These are phyloP conservation scores for Ochotona curzoniae DNA, from an alignment of 2,113 vertebrate genomes.

Conservation along the genomic window DNA sequence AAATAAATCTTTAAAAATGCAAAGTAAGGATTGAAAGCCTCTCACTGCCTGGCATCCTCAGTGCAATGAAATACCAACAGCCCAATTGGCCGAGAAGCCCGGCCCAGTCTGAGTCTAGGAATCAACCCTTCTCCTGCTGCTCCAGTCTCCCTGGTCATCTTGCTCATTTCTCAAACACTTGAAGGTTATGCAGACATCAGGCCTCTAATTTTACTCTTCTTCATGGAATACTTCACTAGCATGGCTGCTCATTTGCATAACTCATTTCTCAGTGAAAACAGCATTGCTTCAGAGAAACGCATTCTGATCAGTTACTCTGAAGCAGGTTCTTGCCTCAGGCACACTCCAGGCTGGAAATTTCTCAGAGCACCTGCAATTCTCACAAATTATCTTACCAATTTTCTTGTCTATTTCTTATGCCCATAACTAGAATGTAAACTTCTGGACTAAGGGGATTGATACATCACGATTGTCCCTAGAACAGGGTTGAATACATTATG, in stretches of 20 bases:
- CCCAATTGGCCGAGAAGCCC: neutral
- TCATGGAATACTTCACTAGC: neutral
- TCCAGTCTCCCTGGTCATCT: neutral
- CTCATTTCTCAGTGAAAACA: neutral
- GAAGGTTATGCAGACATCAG: accelerated
- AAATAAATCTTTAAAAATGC: too few species aligned
- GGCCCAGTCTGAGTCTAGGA: neutral
- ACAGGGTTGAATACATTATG: neutral
- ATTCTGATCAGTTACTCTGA: neutral
- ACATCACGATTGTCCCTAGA: neutral
- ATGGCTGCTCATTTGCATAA: neutral
- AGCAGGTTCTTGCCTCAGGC: neutral
- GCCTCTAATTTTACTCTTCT: neutral
- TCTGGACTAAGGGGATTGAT: neutral
- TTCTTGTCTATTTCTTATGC: neutral
- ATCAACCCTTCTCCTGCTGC: neutral
- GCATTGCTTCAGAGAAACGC: neutral
- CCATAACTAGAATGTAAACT: neutral
- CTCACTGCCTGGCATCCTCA: neutral
- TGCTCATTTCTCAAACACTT: too few species aligned
- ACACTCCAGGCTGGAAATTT: neutral
- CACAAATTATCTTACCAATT: neutral
- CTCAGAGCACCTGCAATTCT: neutral
- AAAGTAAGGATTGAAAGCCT: neutral
- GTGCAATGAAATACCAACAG: neutral